Evolutionary conservation across 2,113 vertebrate species (phyloP).

Genomic region (Fregata magnificens): DNA sequence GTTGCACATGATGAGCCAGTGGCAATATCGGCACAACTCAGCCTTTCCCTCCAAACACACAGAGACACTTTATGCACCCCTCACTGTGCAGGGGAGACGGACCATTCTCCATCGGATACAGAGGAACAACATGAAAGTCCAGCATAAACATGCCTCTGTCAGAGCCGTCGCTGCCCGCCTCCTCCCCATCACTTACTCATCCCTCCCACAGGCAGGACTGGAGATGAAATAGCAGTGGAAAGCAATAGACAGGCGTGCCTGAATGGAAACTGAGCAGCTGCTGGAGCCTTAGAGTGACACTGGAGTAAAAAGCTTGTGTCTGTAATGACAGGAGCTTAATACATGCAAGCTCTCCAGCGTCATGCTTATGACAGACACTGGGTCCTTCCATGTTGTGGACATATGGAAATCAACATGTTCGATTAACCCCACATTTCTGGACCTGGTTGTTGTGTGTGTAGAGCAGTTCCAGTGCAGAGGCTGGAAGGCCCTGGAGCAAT

Average conservation of each 20-base stretch:
- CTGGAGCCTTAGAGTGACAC: neutral
- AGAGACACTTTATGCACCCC: neutral
- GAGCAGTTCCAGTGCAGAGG: neutral
- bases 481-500: neutral
- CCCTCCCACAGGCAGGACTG: neutral
- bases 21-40: neutral
- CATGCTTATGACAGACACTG: neutral
- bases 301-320: neutral
- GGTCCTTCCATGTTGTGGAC: neutral
- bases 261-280: neutral
- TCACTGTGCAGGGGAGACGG: neutral
- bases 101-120: neutral
- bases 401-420: neutral
- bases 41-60: neutral
- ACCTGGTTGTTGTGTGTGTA: neutral
- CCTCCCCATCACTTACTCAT: slow-evolving; percentile 35
- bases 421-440: neutral
- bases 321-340: neutral
- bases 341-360: neutral
- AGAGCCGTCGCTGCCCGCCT: neutral
- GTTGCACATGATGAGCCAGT: neutral
- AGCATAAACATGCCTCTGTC: slow-evolving; percentile 30
- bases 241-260: neutral
- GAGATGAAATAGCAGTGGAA: neutral
- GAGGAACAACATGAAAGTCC: neutral